Conservation (phyloP, 2,797 vertebrate genomes). For the Monodelphis domestica region DNA sequence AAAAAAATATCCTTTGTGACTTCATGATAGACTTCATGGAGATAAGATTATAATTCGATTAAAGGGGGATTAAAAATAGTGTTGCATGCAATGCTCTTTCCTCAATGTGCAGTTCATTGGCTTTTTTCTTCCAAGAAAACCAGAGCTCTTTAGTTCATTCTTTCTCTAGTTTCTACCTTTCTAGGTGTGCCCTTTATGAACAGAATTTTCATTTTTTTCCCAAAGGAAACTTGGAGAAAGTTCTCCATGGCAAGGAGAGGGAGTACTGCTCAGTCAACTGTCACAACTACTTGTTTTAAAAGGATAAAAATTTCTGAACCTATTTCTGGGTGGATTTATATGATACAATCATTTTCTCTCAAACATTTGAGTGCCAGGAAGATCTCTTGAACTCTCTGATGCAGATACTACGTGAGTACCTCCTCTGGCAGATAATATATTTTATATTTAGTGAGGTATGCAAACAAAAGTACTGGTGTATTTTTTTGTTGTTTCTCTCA, state of each 20-base stretch:
- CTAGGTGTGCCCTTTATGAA: background rate
- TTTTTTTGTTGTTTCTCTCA: background rate
- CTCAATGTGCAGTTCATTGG: background rate
- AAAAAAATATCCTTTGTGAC: background rate
- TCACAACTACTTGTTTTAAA: background rate
- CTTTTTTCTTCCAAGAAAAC: background rate
- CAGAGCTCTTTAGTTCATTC: background rate
- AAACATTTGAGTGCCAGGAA: background rate
- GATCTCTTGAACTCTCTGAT: background rate
- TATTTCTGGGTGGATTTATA: background rate
- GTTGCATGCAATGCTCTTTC: background rate
- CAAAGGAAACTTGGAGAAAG: background rate
- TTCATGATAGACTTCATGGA: background rate
- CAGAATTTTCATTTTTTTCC: background rate
- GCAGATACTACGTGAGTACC: background rate
- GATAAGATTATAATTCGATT: background rate
- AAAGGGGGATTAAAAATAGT: background rate
- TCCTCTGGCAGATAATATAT: background rate
- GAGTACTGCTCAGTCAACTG: background rate
- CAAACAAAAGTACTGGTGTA: background rate
- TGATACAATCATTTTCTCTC: background rate
- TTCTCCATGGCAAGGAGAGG: background rate
- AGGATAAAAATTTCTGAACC: background rate
- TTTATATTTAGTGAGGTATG: background rate
- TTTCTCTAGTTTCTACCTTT: background rate